These are phyloP conservation scores for Unio delphinus DNA, from an alignment of 2,888 invertebrate species.

Conservation along the genomic window DNA sequence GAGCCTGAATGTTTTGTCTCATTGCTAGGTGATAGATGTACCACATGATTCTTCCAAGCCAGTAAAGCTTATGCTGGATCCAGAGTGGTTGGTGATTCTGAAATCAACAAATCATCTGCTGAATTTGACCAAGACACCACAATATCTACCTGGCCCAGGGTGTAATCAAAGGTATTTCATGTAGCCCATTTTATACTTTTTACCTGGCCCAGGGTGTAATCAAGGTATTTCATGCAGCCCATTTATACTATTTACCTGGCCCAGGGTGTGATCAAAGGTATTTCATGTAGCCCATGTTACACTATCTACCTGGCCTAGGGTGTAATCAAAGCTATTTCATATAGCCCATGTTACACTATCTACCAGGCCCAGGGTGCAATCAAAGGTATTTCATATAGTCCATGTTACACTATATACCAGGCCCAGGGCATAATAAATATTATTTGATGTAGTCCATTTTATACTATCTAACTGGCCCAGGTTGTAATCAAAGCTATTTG, in stretches of 20 bases:
- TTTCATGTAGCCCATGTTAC: no score
- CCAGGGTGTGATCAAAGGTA: no score
- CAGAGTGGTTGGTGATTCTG: constrained; percentile 94
- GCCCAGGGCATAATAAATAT: constrained; percentile 79
- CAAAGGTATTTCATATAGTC: no score
- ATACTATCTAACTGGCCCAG: neutral
- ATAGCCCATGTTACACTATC: no score
- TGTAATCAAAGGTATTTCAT: constrained; percentile 77
- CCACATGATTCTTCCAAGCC: constrained; percentile 73
- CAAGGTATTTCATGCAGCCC: constrained; percentile 74
- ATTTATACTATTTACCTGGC: neutral
- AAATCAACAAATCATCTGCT: constrained; percentile 90
- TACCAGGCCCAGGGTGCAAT: no score
- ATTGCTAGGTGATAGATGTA: constrained; percentile 75
- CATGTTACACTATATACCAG: no score
- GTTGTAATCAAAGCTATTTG: constrained; percentile 75
- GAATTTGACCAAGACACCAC: constrained; percentile 79
- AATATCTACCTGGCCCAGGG: constrained; percentile 88
- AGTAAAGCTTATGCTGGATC: constrained; percentile 76
- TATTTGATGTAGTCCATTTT: constrained; percentile 58
- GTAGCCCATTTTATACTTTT: neutral
- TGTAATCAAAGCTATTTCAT: no score
- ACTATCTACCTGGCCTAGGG: no score
- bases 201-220: constrained; percentile 49
- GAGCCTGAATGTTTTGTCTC: neutral